Evolutionary conservation across 2,113 vertebrate genomes (phyloP).

Genomic region (Takifugu bimaculatus): DNA sequence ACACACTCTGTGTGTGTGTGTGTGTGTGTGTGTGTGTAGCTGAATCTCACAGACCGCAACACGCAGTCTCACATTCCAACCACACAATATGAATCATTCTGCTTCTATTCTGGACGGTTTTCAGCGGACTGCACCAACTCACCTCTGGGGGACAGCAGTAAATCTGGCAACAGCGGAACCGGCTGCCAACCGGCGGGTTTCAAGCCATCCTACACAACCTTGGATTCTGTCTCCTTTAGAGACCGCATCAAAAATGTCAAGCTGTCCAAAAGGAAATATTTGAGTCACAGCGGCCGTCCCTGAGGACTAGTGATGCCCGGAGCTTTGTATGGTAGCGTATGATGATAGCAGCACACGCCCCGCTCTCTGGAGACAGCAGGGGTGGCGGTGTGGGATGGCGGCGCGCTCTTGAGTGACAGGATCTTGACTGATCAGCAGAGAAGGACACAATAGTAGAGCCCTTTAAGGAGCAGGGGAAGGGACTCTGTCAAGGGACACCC

Average conservation of each 20-base stretch:
- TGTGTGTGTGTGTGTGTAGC: not conserved
- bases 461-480: slow-evolving; percentile 9
- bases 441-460: slow-evolving; percentile 18
- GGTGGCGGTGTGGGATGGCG: not conserved
- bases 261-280: slow-evolving; percentile 30
- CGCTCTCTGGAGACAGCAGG: not conserved
- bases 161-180: slow-evolving; percentile 33
- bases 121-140: slow-evolving; percentile 37
- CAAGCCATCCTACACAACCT: slow-evolving; percentile 24
- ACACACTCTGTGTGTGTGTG: slow-evolving; percentile 5
- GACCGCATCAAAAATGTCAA: slow-evolving; percentile 28
- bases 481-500: slow-evolving; percentile 24
- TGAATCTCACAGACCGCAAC: slow-evolving; percentile 6
- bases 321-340: slow-evolving; percentile 16
- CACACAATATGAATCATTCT: slow-evolving; percentile 36
- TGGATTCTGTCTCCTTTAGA: slow-evolving; percentile 9
- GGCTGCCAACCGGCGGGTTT: slow-evolving; percentile 4
- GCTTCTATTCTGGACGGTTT: slow-evolving; percentile 13
- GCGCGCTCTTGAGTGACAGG: slow-evolving; percentile 28
- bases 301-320: slow-evolving; percentile 10
- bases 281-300: slow-evolving; percentile 12
- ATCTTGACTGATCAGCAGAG: slow-evolving; percentile 28
- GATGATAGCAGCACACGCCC: slow-evolving; percentile 8
- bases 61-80: slow-evolving; percentile 16
- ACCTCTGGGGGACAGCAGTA: slow-evolving; percentile 44